Percentiles rank a stretch among this genome's conserved stretches.
Evolutionary conservation across 2,113 vertebrate species (phyloP).

Genomic region (Aptenodytes patagonicus): DNA sequence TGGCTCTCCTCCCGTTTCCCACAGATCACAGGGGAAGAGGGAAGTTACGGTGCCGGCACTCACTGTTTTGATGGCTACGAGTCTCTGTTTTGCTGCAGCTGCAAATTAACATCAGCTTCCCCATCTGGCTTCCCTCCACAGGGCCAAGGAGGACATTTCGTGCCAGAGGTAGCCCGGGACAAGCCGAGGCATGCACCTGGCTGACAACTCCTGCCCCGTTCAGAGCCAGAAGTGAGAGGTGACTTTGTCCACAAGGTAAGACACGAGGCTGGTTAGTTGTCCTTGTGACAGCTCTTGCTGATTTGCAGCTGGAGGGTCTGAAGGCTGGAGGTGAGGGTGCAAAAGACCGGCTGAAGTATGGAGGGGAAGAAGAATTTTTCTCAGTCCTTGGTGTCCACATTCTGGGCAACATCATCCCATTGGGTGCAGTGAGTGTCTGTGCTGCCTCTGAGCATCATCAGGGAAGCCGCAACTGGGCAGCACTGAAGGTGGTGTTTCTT

Average conservation of each 20-base stretch:
- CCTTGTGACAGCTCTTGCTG: background rate
- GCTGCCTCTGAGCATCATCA: background rate
- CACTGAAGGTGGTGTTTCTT: background rate
- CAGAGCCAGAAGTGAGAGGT: background rate
- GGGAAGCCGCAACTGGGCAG: background rate
- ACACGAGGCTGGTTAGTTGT: accelerated
- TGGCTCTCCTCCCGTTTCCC: background rate
- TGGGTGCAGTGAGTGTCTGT: background rate
- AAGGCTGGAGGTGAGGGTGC: background rate
- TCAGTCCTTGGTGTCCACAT: background rate
- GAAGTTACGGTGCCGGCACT: background rate
- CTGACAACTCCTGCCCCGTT: background rate
- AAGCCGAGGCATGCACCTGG: background rate
- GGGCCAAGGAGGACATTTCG: background rate
- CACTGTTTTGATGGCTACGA: background rate
- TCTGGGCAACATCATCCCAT: background rate
- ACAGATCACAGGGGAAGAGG: background rate
- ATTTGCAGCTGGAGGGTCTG: background rate
- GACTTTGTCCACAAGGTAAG: background rate
- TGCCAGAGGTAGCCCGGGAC: background rate
- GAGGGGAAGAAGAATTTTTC: background rate
- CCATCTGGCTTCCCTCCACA: background rate
- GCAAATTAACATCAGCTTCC: background rate
- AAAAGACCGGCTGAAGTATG: background rate
- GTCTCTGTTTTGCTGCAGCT: background rate